A percentile compares a stretch with the other conserved stretches of the same genome.
phyloP scores from a whole-genome alignment of 2,797 vertebrate species.

The Pitangus sulphuratus region DNA sequence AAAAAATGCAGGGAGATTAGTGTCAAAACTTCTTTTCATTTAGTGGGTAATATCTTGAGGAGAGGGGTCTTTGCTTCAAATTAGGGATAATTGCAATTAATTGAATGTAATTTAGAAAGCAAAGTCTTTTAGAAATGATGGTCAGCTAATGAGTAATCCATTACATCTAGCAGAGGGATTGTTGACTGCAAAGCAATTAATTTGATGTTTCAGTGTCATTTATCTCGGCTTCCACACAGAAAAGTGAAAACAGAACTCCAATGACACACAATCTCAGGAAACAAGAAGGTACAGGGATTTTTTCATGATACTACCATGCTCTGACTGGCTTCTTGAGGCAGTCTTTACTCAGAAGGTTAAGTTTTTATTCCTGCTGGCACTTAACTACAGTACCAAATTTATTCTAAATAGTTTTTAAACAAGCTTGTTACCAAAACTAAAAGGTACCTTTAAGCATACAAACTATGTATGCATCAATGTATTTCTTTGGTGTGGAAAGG shows the following conservation, averaged over 20 bases:
- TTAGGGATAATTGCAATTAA: conserved; percentile 58
- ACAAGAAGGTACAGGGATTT: background rate
- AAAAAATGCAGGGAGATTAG: background rate
- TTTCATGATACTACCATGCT: background rate
- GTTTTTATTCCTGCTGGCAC: background rate
- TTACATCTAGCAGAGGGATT: background rate
- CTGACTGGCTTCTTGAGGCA: background rate
- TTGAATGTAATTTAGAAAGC: conserved; percentile 33
- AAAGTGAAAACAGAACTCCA: background rate
- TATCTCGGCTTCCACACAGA: background rate
- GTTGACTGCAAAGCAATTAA: conserved; percentile 15
- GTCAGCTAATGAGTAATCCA: background rate
- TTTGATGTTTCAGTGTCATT: conserved; percentile 21
- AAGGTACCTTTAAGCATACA: background rate
- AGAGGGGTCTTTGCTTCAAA: background rate
- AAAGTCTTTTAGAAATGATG: conserved; percentile 1
- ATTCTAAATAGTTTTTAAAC: background rate
- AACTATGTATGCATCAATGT: background rate
- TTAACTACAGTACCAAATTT: background rate
- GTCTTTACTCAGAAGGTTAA: background rate
- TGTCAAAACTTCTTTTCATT: conserved; percentile 42
- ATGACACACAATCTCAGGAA: background rate
- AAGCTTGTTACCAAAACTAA: background rate
- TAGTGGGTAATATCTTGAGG: conserved; percentile 5
- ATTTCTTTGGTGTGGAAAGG: background rate